Evolutionary conservation across 35 echinoderm and acorn worm species (phyloP), one percentile per base, ranked within the genome.

Genomic region (Heliocidaris erythrogramma): DNA sequence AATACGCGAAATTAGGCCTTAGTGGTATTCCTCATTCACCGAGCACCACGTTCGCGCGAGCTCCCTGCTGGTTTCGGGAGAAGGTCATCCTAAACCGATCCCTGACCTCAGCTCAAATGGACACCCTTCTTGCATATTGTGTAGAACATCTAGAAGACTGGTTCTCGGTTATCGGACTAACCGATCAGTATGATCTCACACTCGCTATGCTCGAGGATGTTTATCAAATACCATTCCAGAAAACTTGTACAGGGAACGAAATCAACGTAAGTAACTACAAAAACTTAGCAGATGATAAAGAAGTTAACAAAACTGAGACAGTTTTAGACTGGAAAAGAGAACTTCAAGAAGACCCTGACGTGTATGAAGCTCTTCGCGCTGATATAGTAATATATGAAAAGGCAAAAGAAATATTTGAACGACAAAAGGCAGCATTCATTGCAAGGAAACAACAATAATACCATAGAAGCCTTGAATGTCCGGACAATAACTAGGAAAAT

Each of bases 51-150:
- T 69, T 86, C 84, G 13, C 13, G 10, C 47, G 49, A 29, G 17
- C 95, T 47, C 97, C 97, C 10, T 95, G 95, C 49, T 97, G 97
- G 97, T 97, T 96, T 49, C 53, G 91, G 49, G 95, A 97, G 32
- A 97, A 97, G 93, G 95, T 97, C 30, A 95, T 97, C 50, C 97
- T 97, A 17, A 59, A 94, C 7, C 69, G 93, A 7, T 94, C 94
- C 16, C 59, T 97, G 35, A 94, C 95, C 13, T 27, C 85, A 16
- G 59, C 60, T 21, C 89, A 96, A 65, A 94, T 88, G 42, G 85
- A 92, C 18, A 47, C 59, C 13, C 90, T 97, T 31, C 49, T 97
- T 18, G 18, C 69, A 2, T 97, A 96, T 32, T 59, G 92, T 6
- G 32, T 97, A 13, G 94, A 95, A 21, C 96, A 97, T 48, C 65